phyloP scores from a whole-genome alignment of 1,140 invertebrate genomes.

The Panulirus ornatus region DNA sequence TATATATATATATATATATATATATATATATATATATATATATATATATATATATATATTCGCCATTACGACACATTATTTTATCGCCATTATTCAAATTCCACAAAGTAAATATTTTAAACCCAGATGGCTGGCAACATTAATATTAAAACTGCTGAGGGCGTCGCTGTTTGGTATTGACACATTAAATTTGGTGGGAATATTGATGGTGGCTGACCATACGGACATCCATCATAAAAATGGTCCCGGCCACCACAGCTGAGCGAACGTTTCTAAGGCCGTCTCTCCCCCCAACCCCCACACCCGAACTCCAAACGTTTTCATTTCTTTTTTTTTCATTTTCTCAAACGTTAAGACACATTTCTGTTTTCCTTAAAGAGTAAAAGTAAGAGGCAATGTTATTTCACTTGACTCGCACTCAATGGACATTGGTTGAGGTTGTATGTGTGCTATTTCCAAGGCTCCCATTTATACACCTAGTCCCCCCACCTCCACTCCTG shows the following conservation, averaged over 20 bases:
- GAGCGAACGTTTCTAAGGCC: conserved; percentile 36
- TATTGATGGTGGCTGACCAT: conserved; percentile 72
- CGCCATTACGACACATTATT: conserved; percentile 1
- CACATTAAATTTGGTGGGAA: conserved; percentile 72
- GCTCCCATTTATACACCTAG: neutral
- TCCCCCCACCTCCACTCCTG: neutral
- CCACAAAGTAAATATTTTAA: conserved; percentile 59
- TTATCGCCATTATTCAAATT: conserved; percentile 62
- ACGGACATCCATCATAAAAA: conserved; percentile 70
- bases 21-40: neutral
- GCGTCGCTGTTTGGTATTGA: conserved; percentile 69
- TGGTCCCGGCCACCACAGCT: conserved; percentile 54
- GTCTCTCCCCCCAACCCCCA: neutral
- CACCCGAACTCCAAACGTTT: neutral
- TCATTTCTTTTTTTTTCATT: neutral
- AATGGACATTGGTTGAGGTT: too few species aligned
- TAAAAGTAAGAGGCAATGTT: too few species aligned
- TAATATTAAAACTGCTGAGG: conserved; percentile 70
- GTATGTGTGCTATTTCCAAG: too few species aligned
- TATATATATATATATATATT: neutral
- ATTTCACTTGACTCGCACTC: too few species aligned
- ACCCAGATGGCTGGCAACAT: conserved; percentile 60
- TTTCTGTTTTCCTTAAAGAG: too few species aligned
- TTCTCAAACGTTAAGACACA: neutral
- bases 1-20: neutral